Evolutionary conservation across 2,888 invertebrate species (phyloP), one percentile per base, ranked within the genome.

Genomic region (Clivina fossor): DNA sequence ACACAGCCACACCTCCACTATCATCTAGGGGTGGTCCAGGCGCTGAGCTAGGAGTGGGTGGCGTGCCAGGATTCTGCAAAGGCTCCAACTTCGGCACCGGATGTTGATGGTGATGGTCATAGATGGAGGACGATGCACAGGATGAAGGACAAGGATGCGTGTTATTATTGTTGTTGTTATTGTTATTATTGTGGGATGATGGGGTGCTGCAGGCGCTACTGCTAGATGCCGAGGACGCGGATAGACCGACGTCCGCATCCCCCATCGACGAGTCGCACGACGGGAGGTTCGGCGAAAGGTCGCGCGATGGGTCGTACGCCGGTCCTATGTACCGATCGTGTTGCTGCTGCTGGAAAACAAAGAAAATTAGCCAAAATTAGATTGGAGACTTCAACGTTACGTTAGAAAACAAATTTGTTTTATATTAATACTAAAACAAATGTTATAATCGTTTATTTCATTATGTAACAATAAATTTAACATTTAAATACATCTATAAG

Each of bases 261-360:
- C 78, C 78, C 78, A 78, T 78, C 65, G 78, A 77, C 68, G 73
- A 73, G 64, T 74, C 74, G 69, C 74, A 74, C 66, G 84, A 83
- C 56, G 87, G 86, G 61, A 86, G 82, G 69, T 83, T 86, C 64
- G 87, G 86, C 69, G 86, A 86, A 63, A 86, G 77, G 69, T 86
- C 86, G 67, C 85, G 81, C 64, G 84, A 83, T 69, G 84, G 84
- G 71, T 86, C 86, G 78, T 85, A 85, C 68, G 81, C 80, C 70
- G 74, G 74, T 79, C 80, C 73, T 78, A 80, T 74, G 67, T 75
- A 75, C 69, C 77, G 78, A 73, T 79, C 77, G 76, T 84, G 82
- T 80, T 85, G 82, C 80, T 84, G 86, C 84, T 86, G 84, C 80
- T 82, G 82, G 79, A 80, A 74, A 62, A 78, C 74, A 70, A 68